Evolutionary conservation across 2,113 vertebrate genomes (phyloP).

Genomic region (Pseudopodoces humilis): DNA sequence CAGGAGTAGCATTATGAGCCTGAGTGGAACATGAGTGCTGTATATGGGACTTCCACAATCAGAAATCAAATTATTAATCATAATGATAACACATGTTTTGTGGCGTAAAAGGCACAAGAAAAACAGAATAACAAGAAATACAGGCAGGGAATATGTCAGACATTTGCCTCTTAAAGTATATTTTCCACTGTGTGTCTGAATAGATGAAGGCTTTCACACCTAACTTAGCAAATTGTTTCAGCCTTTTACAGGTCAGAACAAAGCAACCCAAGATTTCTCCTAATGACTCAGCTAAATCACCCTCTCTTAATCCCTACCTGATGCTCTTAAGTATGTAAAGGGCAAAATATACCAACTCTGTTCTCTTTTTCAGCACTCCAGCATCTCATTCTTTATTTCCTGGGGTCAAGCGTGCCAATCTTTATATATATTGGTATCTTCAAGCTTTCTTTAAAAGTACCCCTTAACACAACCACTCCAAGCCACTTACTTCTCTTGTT

Average conservation of each 20-base stretch:
- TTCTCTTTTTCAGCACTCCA: background rate
- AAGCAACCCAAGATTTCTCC: background rate
- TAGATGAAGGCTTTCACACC: background rate
- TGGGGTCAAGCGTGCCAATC: background rate
- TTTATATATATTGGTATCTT: background rate
- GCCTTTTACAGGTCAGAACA: background rate
- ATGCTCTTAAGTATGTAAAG: background rate
- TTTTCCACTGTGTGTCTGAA: background rate
- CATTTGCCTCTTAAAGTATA: background rate
- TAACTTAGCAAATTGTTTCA: background rate
- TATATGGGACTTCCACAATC: background rate
- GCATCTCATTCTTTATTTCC: background rate
- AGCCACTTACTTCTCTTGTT: background rate
- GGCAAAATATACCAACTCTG: background rate
- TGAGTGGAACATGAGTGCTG: background rate
- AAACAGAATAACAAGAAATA: background rate
- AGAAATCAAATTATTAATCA: background rate
- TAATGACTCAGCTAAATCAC: background rate
- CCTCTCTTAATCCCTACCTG: background rate
- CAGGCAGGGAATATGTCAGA: background rate
- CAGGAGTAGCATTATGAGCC: background rate
- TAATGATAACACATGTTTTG: background rate
- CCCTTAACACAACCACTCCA: background rate
- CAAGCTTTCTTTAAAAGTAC: background rate
- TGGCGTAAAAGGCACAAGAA: background rate